Evolutionary conservation across 1,140 invertebrate genomes (phyloP).

Genomic region (Thalassaphorura encarpata): DNA sequence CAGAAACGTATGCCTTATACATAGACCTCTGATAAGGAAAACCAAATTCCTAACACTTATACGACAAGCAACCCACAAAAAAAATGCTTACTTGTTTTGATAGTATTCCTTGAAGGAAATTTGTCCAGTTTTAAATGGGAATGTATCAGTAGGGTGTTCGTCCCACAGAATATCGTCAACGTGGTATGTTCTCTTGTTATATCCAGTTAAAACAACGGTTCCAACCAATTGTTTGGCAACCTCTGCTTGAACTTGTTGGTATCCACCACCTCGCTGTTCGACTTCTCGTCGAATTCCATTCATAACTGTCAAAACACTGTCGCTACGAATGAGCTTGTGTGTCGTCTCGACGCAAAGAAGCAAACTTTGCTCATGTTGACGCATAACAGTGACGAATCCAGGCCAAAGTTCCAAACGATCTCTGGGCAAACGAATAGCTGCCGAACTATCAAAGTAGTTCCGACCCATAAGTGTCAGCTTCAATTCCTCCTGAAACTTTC

Average conservation of each 20-base stretch:
- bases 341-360: constrained; percentile 48
- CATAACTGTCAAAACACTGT: constrained; percentile 46
- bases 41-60: too few species aligned
- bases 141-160: constrained; percentile 54
- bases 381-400: constrained; percentile 62
- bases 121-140: constrained; percentile 44
- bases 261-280: neutral
- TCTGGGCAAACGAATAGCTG: constrained; percentile 39
- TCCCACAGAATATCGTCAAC: constrained; percentile 68
- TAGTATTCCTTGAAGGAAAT: constrained; percentile 70
- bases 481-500: constrained; percentile 31
- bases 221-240: constrained; percentile 39
- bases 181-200: constrained; percentile 63
- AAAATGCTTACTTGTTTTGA: constrained; percentile 38
- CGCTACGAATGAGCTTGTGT: constrained; percentile 54
- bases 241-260: constrained; percentile 31
- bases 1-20: too few species aligned
- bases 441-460: constrained; percentile 61
- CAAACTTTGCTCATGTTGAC: constrained; percentile 60
- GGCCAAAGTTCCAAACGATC: constrained; percentile 58
- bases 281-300: neutral
- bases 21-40: too few species aligned
- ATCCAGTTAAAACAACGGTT: constrained; percentile 44
- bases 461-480: constrained; percentile 45
- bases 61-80: too few species aligned